These are phyloP conservation scores for Caradrina kadenii DNA, from an alignment of 2,888 invertebrate species.

Conservation along the genomic window DNA sequence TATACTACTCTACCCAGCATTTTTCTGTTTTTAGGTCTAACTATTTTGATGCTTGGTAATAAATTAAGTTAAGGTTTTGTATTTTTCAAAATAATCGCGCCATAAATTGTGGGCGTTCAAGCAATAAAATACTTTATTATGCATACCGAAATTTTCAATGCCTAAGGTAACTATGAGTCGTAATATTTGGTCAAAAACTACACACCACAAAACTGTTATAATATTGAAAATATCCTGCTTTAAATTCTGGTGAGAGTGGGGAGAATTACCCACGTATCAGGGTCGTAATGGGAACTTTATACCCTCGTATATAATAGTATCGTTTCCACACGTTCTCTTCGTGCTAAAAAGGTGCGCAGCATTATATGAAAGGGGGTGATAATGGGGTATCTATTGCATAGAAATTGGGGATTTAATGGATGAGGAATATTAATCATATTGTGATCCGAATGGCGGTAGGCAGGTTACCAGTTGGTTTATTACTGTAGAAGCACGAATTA, in stretches of 20 bases:
- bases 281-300: slow-evolving; percentile 27
- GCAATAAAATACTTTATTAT: slow-evolving; percentile 3
- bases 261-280: slow-evolving; percentile 21
- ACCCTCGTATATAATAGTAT: slow-evolving; percentile 32
- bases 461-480: too few relatives aligned
- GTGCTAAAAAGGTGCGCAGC: slow-evolving; percentile 24
- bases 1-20: background rate
- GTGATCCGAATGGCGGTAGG: background rate
- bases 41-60: background rate
- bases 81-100: slow-evolving; percentile 4
- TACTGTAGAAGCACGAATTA: too few relatives aligned
- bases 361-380: slow-evolving; percentile 18
- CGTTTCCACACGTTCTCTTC: slow-evolving; percentile 19
- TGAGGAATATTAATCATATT: background rate
- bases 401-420: slow-evolving; percentile 21
- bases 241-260: slow-evolving; percentile 15
- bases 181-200: slow-evolving; percentile 3
- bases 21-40: background rate
- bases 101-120: slow-evolving; percentile 7
- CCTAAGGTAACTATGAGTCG: background rate
- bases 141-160: background rate
- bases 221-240: slow-evolving; percentile 8
- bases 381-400: slow-evolving; percentile 32
- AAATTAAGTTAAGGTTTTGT: slow-evolving; percentile 1
- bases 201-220: slow-evolving; percentile 2